These are phyloP conservation scores for Tautogolabrus adspersus DNA, from an alignment of 2,113 vertebrate species.

Conservation along the genomic window DNA sequence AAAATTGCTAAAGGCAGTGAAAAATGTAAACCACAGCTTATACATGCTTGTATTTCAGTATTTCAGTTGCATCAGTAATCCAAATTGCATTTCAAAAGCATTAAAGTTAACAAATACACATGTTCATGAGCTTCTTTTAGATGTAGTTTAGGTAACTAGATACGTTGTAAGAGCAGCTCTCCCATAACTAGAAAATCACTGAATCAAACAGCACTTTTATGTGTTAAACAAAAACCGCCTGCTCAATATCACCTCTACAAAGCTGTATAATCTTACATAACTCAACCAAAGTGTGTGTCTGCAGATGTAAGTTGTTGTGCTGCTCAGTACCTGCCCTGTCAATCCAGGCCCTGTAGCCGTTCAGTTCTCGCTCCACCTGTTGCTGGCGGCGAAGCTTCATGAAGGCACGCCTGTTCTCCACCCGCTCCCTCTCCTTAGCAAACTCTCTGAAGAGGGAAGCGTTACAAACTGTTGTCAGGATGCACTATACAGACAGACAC, in stretches of 20 bases:
- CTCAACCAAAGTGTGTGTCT: background rate
- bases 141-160: too few relatives aligned
- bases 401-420: constrained; percentile 98
- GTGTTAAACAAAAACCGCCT: background rate
- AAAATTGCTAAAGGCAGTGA: too few relatives aligned
- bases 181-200: background rate
- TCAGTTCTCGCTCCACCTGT: constrained; percentile 96
- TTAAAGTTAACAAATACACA: too few relatives aligned
- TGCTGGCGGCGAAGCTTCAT: constrained; percentile 98
- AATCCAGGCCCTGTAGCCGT: constrained; percentile 97
- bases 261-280: background rate
- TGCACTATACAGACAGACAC: background rate
- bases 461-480: constrained; percentile 4
- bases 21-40: too few relatives aligned
- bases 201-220: background rate
- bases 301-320: constrained; percentile 28
- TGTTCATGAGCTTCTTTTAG: too few relatives aligned
- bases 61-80: too few relatives aligned
- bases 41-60: too few relatives aligned
- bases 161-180: background rate
- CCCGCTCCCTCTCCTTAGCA: constrained; percentile 97
- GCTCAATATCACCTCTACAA: background rate
- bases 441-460: constrained; percentile 88
- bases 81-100: too few relatives aligned
- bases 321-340: constrained; percentile 92